Evolutionary conservation across 2,113 vertebrate species (phyloP).

Genomic region (Falco punctatus): DNA sequence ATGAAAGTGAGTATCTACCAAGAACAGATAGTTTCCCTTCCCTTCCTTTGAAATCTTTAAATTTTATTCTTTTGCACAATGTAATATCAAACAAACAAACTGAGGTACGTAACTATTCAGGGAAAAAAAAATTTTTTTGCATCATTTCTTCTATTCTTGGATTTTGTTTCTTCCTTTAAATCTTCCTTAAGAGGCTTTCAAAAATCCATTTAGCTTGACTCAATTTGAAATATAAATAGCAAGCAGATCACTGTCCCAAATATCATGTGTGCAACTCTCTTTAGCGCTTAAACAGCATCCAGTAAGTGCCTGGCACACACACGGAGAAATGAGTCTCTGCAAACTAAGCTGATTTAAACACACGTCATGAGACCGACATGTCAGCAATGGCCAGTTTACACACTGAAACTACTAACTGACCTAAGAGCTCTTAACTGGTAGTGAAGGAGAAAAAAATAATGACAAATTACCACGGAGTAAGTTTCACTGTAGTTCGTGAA

Average conservation of each 20-base stretch:
- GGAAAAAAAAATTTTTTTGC: background rate
- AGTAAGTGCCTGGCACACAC: background rate
- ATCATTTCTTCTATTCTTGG: background rate
- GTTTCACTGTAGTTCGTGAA: background rate
- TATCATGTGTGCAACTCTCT: background rate
- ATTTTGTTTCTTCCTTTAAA: constrained; percentile 22
- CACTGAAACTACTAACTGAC: background rate
- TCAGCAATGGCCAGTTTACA: background rate
- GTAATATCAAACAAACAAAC: background rate
- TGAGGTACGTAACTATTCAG: background rate
- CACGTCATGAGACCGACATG: background rate
- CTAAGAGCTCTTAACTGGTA: background rate
- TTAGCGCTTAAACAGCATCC: background rate
- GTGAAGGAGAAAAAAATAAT: background rate
- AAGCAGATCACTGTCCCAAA: constrained; percentile 48
- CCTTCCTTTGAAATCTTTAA: background rate
- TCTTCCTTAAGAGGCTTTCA: constrained; percentile 61
- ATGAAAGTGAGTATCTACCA: background rate
- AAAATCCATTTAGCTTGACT: constrained; percentile 62
- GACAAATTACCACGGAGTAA: background rate
- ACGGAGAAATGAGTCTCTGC: background rate
- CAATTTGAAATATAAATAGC: constrained; percentile 57
- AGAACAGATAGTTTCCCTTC: background rate
- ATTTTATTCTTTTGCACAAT: background rate
- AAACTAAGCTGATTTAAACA: constrained; percentile 30